Percentiles rank a stretch among this genome's conserved stretches.
phyloP scores from a whole-genome alignment of 2,888 invertebrate genomes.

The Sesia bembeciformis region DNA sequence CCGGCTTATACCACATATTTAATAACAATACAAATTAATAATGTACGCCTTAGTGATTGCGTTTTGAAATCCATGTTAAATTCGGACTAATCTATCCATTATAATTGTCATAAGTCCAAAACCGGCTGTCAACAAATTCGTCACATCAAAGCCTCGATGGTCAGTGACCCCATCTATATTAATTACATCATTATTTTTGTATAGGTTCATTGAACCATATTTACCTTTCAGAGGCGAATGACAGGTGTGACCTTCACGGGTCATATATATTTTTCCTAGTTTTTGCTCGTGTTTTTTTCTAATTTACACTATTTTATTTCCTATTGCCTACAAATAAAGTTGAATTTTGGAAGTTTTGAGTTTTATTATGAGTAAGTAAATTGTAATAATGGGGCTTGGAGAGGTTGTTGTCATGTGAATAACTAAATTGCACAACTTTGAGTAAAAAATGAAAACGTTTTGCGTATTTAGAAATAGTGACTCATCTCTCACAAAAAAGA shows the following conservation, averaged over 20 bases:
- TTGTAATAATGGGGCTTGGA: too few relatives aligned
- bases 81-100: not conserved
- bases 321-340: not conserved
- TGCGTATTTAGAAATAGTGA: too few relatives aligned
- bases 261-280: slow-evolving; percentile 22
- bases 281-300: slow-evolving; percentile 4
- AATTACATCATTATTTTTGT: slow-evolving; percentile 39
- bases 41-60: too few relatives aligned
- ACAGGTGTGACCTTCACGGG: slow-evolving; percentile 34
- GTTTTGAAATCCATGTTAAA: too few relatives aligned
- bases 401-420: too few relatives aligned
- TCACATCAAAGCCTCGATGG: slow-evolving; percentile 2
- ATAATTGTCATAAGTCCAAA: not conserved
- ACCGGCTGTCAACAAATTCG: not conserved
- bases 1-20: too few relatives aligned
- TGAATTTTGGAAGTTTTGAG: not conserved
- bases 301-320: not conserved
- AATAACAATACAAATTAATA: too few relatives aligned
- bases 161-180: slow-evolving; percentile 19
- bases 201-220: slow-evolving; percentile 23
- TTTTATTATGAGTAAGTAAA: too few relatives aligned
- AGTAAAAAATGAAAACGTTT: too few relatives aligned
- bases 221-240: slow-evolving; percentile 1
- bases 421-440: too few relatives aligned
- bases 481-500: too few relatives aligned